Evolutionary conservation across 2,113 vertebrate genomes (phyloP), one percentile per base, ranked within the genome.

Genomic region (Gallinago paraguaiae): DNA sequence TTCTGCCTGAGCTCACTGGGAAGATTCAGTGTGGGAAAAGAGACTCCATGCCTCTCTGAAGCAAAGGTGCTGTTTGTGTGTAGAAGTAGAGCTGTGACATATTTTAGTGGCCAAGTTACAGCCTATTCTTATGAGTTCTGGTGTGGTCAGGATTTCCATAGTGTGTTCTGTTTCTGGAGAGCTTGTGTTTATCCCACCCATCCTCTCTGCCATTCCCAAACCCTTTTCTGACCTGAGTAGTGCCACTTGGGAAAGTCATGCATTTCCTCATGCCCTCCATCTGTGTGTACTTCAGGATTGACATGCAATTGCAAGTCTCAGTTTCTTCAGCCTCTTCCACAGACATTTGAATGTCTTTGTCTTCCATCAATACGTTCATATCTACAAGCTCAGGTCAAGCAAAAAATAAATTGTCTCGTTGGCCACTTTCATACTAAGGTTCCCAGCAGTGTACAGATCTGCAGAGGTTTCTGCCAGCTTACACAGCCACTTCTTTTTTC

Each of bases 31-130:
- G 17, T 12, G 8, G 31, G 68, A 78, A 89, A 89, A 90, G 39
- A 64, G 25, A 65, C 53, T 84, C 30, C 30, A 13, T 15, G 50
- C 20, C n/a, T 35, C 6, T 5, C 11, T 3, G 11, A 35, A 81
- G 43, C 14, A 68, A 59, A 92, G 43, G 59, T 35, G n/a, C 18
- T 72, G 64, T 43, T 74, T 23, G 10, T 27, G 50, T 3, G 1
- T 33, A 28, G 50, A 86, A 84, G 54, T 72, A 87, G 72, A 64
- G 9, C 68, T 83, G 68, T 69, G 77, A 72, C n/a, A 86, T 82
- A 83, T 54, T 82, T 83, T 33, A 80, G 69, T 22, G 69, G 9
- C 25, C 69, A 30, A 22, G 11, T 56, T 90, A 43, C 17, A 7
- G 10, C 3, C 77, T 84, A 22, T 53, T 69, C 43, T 69, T 48